A percentile compares a stretch with the other conserved stretches of the same genome.
phyloP scores from a whole-genome alignment of 2,113 vertebrate genomes.

The Hystrix brachyura region DNA sequence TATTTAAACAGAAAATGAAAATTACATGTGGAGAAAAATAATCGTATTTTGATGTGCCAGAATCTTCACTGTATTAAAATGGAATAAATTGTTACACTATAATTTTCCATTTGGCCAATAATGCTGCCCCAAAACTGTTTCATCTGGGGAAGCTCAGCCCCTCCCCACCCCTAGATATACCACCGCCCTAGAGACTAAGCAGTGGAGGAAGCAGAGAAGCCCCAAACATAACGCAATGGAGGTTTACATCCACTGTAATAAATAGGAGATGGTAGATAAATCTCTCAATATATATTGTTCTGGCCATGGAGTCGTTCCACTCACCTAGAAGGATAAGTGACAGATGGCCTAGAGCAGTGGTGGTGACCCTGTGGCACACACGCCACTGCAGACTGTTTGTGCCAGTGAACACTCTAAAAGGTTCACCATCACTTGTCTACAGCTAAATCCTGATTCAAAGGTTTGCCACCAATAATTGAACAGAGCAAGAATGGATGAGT shows the following conservation, averaged over 20 bases:
- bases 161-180: not conserved
- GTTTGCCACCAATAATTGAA: not conserved
- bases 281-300: no score
- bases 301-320: fast-evolving
- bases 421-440: not conserved
- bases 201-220: not conserved
- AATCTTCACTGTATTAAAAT: not conserved
- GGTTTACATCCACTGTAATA: not conserved
- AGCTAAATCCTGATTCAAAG: not conserved
- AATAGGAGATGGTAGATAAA: not conserved
- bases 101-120: not conserved
- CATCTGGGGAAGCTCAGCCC: not conserved
- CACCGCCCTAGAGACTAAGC: not conserved
- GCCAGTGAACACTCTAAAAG: not conserved
- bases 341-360: not conserved
- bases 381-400: not conserved
- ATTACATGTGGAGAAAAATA: no score
- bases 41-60: not conserved
- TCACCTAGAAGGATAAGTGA: not conserved
- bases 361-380: not conserved
- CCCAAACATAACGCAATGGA: not conserved
- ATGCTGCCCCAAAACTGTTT: not conserved
- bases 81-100: not conserved
- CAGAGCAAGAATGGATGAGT: fast-evolving
- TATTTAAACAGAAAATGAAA: not conserved